Conservation (phyloP, 1,140 invertebrate genomes). For the Elysia chlorotica region DNA sequence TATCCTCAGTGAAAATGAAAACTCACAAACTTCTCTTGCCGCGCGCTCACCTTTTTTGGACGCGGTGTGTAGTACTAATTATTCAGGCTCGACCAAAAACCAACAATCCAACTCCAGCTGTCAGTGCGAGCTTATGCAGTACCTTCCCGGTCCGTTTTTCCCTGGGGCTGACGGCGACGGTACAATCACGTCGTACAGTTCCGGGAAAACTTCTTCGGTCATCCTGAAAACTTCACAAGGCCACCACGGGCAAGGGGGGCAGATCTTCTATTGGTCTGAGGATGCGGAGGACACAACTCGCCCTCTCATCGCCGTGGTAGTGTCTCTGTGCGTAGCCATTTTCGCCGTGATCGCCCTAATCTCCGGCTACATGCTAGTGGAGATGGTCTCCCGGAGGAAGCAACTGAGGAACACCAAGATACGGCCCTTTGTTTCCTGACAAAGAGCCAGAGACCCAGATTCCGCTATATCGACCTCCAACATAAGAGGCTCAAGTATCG, state of each 20-base stretch:
- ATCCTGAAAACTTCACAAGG: background rate
- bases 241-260: background rate
- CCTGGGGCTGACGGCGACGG: background rate
- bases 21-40: slow-evolving; percentile 11
- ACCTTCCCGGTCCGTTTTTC: background rate
- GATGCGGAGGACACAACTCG: slow-evolving; percentile 21
- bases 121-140: too few species aligned
- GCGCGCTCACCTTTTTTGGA: background rate
- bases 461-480: too few species aligned
- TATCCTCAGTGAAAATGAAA: background rate
- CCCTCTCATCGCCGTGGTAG: slow-evolving; percentile 33
- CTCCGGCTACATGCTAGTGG: slow-evolving; percentile 29
- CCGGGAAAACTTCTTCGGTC: background rate
- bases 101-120: too few species aligned
- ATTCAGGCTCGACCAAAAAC: too few species aligned
- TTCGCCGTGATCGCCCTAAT: slow-evolving; percentile 33
- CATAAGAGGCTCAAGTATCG: too few species aligned
- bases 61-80: slow-evolving; percentile 9
- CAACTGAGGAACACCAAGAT: slow-evolving; percentile 37
- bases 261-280: background rate
- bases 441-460: too few species aligned
- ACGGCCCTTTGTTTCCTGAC: slow-evolving; percentile 35
- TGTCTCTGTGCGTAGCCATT: slow-evolving; percentile 33
- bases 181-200: background rate
- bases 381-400: slow-evolving; percentile 25